Evolutionary conservation across 2,797 vertebrate genomes (phyloP).

Genomic region (Paedocypris micromegethes): DNA sequence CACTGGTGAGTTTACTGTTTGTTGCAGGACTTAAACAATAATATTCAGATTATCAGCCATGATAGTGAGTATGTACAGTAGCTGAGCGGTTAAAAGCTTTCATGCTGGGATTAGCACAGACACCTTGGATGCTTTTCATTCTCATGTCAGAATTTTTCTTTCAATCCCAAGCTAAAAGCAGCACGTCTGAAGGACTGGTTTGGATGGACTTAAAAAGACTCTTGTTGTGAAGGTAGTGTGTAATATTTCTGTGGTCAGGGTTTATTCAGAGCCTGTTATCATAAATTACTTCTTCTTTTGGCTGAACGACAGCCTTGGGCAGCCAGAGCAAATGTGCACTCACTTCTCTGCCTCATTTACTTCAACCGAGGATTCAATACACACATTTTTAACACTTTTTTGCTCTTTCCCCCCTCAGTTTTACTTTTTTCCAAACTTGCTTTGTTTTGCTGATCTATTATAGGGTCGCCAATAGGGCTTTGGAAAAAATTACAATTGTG

Average conservation of each 20-base stretch:
- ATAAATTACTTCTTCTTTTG: slow-evolving; percentile 47
- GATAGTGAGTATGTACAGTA: no score
- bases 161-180: background rate
- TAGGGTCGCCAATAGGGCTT: no score
- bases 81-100: background rate
- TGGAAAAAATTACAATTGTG: no score
- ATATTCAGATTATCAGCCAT: no score
- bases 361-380: slow-evolving; percentile 47
- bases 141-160: background rate
- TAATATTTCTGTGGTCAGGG: slow-evolving; percentile 53
- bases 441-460: no score
- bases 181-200: background rate
- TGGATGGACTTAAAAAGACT: slow-evolving; percentile 6
- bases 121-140: background rate
- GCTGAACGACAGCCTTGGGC: slow-evolving; percentile 65
- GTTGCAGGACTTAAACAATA: no score
- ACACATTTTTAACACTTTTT: slow-evolving; percentile 19
- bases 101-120: background rate
- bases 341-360: slow-evolving; percentile 52
- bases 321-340: slow-evolving; percentile 51
- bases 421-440: no score
- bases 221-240: slow-evolving; percentile 38
- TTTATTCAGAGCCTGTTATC: slow-evolving; percentile 31
- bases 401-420: background rate
- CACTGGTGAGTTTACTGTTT: no score